Evolutionary conservation across 1,140 invertebrate species (phyloP).

Genomic region (Zophobas morio): DNA sequence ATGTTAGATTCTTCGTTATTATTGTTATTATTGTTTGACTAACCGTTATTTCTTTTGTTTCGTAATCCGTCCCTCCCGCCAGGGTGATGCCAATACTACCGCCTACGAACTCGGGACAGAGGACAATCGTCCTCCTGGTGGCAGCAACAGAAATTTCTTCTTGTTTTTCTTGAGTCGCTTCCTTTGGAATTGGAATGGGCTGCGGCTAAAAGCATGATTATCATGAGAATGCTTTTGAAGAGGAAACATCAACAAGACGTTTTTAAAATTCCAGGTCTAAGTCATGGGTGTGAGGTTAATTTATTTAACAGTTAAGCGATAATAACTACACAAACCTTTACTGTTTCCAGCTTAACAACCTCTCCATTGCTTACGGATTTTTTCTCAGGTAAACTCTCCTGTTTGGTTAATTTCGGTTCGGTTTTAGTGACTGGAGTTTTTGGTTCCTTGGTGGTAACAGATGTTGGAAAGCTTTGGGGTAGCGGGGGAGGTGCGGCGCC

Average conservation of each 20-base stretch:
- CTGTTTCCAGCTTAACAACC: conserved; percentile 28
- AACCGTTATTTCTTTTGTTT: conserved; percentile 92
- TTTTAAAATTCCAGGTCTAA: conserved; percentile 6
- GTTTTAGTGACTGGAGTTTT: conserved; percentile 36
- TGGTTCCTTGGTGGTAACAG: not conserved
- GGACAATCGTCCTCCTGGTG: conserved; percentile 23
- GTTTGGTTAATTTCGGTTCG: no score
- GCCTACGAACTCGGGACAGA: conserved; percentile 72
- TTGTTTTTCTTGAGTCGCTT: not conserved
- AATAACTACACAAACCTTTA: conserved; percentile 26
- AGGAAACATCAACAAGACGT: not conserved
- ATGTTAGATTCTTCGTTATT: not conserved
- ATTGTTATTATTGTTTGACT: conserved; percentile 58
- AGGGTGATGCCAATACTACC: conserved; percentile 89
- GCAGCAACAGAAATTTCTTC: not conserved
- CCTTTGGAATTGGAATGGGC: not conserved
- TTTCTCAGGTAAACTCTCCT: conserved; percentile 6
- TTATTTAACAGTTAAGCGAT: conserved; percentile 33
- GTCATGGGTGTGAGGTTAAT: conserved; percentile 14
- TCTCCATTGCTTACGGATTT: conserved; percentile 48
- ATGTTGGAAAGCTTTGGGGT: conserved; percentile 63
- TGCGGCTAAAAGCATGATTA: not conserved
- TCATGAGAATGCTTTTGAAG: not conserved
- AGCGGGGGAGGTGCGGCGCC: conserved; percentile 64
- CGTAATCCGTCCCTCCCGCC: conserved; percentile 90